phyloP scores from a whole-genome alignment of 1,140 invertebrate genomes.

The Drosophila sturtevanti region DNA sequence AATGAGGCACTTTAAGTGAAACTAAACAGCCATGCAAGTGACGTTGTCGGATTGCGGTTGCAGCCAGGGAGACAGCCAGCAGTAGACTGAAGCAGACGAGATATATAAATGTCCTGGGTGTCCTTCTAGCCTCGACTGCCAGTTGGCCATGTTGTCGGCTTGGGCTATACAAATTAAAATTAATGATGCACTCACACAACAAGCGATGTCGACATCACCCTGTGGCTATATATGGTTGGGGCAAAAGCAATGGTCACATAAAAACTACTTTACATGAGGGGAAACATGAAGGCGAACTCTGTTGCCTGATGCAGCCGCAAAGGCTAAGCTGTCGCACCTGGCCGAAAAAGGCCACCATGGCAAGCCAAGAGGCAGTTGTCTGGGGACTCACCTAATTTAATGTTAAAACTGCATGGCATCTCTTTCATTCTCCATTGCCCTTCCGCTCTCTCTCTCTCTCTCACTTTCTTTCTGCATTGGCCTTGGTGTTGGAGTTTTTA shows the following conservation, averaged over 20 bases:
- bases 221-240: slow-evolving; percentile 1
- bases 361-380: slow-evolving; percentile 7
- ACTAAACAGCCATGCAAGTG: slow-evolving; percentile 79
- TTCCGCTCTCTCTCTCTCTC: background rate
- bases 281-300: slow-evolving; percentile 47
- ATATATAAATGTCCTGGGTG: slow-evolving; percentile 57
- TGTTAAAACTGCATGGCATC: slow-evolving; percentile 53
- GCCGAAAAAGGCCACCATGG: slow-evolving; percentile 22
- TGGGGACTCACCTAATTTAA: slow-evolving; percentile 67
- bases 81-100: slow-evolving; percentile 25
- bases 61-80: slow-evolving; percentile 14
- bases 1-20: slow-evolving; percentile 79
- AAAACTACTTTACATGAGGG: slow-evolving; percentile 79
- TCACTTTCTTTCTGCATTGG: background rate
- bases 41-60: slow-evolving; percentile 74
- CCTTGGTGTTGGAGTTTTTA: slow-evolving; percentile 59
- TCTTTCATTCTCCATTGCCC: background rate
- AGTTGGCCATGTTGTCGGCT: slow-evolving; percentile 71
- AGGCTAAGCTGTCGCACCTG: slow-evolving; percentile 75
- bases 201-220: slow-evolving; percentile 25
- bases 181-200: slow-evolving; percentile 76
- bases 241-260: slow-evolving; percentile 48
- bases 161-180: slow-evolving; percentile 77
- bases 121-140: slow-evolving; percentile 42
- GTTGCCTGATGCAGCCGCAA: slow-evolving; percentile 38